Conservation (phyloP, 2,113 vertebrate genomes). For the Tangachromis dhanisi region DNA sequence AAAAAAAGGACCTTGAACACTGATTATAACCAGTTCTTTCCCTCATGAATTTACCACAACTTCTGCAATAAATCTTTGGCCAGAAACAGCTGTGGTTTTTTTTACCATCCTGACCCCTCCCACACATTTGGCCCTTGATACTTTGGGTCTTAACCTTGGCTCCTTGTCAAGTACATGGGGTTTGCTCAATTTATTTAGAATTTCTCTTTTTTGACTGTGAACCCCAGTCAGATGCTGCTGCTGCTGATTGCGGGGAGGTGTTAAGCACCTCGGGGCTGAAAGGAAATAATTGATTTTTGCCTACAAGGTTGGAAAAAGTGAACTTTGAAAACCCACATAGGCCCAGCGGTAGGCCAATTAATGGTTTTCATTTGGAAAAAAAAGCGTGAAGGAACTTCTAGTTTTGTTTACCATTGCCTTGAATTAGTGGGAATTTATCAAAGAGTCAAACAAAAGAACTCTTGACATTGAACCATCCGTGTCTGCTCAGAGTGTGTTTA, state of each 20-base stretch:
- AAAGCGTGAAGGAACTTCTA: not conserved
- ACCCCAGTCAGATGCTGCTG: not conserved
- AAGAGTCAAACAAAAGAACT: not conserved
- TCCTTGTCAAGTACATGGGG: not conserved
- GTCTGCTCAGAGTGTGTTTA: not conserved
- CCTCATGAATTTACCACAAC: not conserved
- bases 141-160: slow-evolving; percentile 28
- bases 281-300: slow-evolving; percentile 45
- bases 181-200: slow-evolving; percentile 10
- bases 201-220: not conserved
- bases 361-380: not conserved
- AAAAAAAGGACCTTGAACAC: not conserved
- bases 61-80: not conserved
- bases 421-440: not conserved
- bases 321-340: slow-evolving; percentile 18
- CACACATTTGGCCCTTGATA: not conserved
- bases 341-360: slow-evolving; percentile 31
- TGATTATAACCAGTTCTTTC: not conserved
- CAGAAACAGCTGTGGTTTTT: not conserved
- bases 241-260: slow-evolving; percentile 6
- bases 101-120: not conserved
- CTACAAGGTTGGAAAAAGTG: slow-evolving; percentile 14
- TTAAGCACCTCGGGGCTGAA: slow-evolving; percentile 23
- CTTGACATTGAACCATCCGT: not conserved
- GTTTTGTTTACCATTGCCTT: not conserved